phyloP scores from a whole-genome alignment of 1,140 invertebrate species.

The Drosophila equinoxialis region DNA sequence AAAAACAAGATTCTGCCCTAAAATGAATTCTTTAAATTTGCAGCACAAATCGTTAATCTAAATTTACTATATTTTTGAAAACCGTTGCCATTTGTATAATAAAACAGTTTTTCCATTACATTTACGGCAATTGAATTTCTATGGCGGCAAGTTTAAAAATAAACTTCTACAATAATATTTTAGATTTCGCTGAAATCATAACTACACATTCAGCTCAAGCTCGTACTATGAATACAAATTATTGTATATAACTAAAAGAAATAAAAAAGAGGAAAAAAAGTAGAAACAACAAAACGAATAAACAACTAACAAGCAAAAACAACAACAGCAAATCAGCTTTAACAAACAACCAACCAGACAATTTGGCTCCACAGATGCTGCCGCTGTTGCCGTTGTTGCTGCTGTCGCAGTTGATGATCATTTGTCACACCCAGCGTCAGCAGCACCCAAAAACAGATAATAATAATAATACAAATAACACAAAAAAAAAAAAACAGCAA shows the following conservation, averaged over 20 bases:
- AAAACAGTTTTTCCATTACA: background rate
- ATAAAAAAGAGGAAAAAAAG: slow-evolving; percentile 10
- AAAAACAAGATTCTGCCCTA: too few relatives aligned
- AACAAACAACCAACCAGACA: slow-evolving; percentile 77
- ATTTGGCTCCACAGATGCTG: slow-evolving; percentile 68
- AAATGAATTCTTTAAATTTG: too few relatives aligned
- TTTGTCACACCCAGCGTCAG: slow-evolving; percentile 78
- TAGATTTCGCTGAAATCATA: slow-evolving; percentile 16
- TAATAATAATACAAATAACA: slow-evolving; percentile 62
- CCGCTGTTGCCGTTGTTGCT: slow-evolving; percentile 43
- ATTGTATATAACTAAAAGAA: slow-evolving; percentile 28
- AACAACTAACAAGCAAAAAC: slow-evolving; percentile 25
- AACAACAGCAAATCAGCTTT: slow-evolving; percentile 71
- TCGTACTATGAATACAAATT: slow-evolving; percentile 61
- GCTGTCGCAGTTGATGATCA: slow-evolving; percentile 51
- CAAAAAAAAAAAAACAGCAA: slow-evolving; percentile 44
- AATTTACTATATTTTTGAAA: too few relatives aligned
- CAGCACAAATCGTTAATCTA: too few relatives aligned
- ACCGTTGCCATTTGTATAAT: background rate
- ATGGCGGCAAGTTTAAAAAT: slow-evolving; percentile 2
- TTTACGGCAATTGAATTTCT: background rate
- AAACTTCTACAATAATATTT: slow-evolving; percentile 16
- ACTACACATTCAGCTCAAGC: slow-evolving; percentile 39
- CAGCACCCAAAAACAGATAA: slow-evolving; percentile 61
- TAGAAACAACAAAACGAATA: slow-evolving; percentile 17